Conservation (phyloP, 2,113 vertebrate genomes). For the Chitala chitala region DNA sequence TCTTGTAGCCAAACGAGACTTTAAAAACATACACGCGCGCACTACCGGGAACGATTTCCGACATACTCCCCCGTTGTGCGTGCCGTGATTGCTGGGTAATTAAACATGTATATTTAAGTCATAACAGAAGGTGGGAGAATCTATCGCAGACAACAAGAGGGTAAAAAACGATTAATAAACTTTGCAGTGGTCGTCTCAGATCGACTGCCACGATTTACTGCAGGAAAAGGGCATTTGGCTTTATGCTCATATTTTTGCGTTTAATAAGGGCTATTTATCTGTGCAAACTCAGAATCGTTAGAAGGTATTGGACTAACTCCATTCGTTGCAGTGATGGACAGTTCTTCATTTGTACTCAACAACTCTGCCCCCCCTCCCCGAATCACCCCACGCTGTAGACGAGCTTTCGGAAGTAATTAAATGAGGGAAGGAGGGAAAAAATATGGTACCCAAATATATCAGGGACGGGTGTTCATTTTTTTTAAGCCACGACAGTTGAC, state of each 20-base stretch:
- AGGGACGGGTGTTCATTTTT: not conserved
- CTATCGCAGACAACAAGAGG: not conserved
- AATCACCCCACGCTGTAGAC: not conserved
- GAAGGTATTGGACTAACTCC: not conserved
- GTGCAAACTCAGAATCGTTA: not conserved
- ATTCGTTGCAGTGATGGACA: constrained; percentile 10
- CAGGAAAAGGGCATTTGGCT: not conserved
- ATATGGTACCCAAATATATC: not conserved
- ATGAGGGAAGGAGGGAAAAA: not conserved
- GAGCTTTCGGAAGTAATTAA: constrained; percentile 7
- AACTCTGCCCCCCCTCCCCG: not conserved
- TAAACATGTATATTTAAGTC: not conserved
- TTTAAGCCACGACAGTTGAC: constrained; percentile 31
- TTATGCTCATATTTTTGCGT: not conserved
- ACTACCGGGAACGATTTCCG: no score
- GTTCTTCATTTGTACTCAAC: constrained; percentile 16
- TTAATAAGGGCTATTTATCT: constrained; percentile 10
- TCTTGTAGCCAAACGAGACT: no score
- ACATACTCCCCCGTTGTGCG: no score
- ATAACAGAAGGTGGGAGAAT: constrained; percentile 1
- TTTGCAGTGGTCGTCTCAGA: not conserved
- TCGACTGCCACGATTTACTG: not conserved
- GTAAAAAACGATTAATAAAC: not conserved
- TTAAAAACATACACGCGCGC: not conserved
- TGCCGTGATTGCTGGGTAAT: not conserved